phyloP scores from a whole-genome alignment of 1,140 invertebrate genomes.

The Bradynema listronoti region DNA sequence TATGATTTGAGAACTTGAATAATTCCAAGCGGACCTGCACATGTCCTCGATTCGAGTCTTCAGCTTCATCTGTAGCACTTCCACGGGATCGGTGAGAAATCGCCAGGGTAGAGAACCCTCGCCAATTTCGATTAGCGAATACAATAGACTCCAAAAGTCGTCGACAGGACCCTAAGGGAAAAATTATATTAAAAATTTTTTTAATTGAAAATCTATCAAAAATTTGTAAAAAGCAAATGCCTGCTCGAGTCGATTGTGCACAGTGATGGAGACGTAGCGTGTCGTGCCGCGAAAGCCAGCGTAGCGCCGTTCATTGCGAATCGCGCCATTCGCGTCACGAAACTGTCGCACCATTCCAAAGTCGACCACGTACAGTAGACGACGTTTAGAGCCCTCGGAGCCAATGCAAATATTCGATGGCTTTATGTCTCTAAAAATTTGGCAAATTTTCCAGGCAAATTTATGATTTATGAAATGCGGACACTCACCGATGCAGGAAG shows the following conservation, averaged over 20 bases:
- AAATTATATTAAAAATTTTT: neutral
- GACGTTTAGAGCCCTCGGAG: slow-evolving; percentile 18
- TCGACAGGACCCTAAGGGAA: slow-evolving; percentile 30
- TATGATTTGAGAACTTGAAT: slow-evolving; percentile 13
- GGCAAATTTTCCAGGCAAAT: no score
- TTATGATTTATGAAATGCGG: neutral
- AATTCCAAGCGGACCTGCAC: slow-evolving; percentile 15
- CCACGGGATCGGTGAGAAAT: slow-evolving; percentile 19
- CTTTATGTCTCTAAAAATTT: slow-evolving; percentile 33
- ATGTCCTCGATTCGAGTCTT: slow-evolving; percentile 22
- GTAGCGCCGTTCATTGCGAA: slow-evolving; percentile 31
- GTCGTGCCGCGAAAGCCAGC: slow-evolving; percentile 37
- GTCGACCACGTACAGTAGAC: slow-evolving; percentile 37
- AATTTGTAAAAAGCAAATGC: no score
- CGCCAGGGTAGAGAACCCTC: slow-evolving; percentile 37
- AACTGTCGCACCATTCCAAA: slow-evolving; percentile 38
- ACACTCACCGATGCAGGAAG: slow-evolving; percentile 27
- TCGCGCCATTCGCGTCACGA: slow-evolving; percentile 20
- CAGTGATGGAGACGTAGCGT: slow-evolving; percentile 44
- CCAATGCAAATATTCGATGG: slow-evolving; percentile 40
- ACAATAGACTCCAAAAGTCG: slow-evolving; percentile 43
- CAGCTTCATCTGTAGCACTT: slow-evolving; percentile 19
- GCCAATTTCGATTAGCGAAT: slow-evolving; percentile 43
- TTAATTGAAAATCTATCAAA: neutral
- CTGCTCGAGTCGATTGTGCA: slow-evolving; percentile 49